phyloP scores from a whole-genome alignment of 2,888 invertebrate genomes.

The Pterostichus madidus region DNA sequence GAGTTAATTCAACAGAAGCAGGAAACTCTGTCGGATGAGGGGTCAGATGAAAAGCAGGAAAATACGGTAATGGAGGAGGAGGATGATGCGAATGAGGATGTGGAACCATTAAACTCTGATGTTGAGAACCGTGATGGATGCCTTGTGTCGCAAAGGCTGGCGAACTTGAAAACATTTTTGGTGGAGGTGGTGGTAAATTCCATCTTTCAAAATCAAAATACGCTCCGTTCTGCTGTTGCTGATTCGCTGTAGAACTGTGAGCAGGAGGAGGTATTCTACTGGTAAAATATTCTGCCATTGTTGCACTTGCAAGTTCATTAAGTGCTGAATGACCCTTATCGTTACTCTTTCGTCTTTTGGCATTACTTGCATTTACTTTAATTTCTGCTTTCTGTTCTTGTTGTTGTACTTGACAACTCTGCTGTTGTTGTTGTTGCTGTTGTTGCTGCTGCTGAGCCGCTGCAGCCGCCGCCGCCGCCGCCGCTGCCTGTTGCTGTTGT shows the following conservation, averaged over 20 bases:
- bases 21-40: constrained; percentile 84
- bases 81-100: constrained; percentile 83
- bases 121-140: constrained; percentile 81
- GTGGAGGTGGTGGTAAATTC: constrained; percentile 85
- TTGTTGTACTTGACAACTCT: constrained; percentile 69
- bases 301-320: constrained; percentile 79
- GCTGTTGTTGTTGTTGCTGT: constrained; percentile 73
- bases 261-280: constrained; percentile 86
- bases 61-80: constrained; percentile 84
- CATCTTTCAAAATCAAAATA: constrained; percentile 91
- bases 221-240: constrained; percentile 82
- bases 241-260: constrained; percentile 80
- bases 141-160: constrained; percentile 82
- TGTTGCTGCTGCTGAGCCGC: constrained; percentile 70
- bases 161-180: constrained; percentile 83
- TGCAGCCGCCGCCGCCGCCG: constrained; percentile 72
- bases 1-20: constrained; percentile 83
- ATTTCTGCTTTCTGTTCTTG: constrained; percentile 72
- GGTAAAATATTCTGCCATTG: constrained; percentile 78
- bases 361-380: constrained; percentile 74
- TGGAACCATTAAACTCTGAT: constrained; percentile 83
- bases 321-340: constrained; percentile 77
- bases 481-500: constrained; percentile 73
- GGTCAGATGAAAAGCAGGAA: constrained; percentile 87
- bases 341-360: constrained; percentile 80